Conservation (phyloP, 2,797 vertebrate genomes). For the Spatula clypeata region DNA sequence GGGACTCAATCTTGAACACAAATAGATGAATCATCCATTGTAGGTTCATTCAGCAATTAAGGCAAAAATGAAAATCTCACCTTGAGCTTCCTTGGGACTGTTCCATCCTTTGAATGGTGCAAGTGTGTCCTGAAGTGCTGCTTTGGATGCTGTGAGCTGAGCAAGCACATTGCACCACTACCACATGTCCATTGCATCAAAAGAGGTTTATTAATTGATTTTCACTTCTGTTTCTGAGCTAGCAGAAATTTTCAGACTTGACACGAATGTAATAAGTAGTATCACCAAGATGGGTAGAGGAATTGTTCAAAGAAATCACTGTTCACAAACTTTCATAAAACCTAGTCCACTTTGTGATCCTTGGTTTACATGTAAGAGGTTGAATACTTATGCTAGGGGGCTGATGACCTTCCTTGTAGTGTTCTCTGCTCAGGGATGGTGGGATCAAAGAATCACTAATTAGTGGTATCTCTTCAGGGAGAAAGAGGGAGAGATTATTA, state of each 20-base stretch:
- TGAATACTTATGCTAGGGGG: constrained; percentile 24
- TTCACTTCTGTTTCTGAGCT: neutral
- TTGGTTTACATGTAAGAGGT: neutral
- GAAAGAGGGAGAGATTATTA: neutral
- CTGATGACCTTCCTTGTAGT: constrained; percentile 25
- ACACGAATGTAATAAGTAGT: neutral
- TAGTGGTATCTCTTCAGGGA: constrained; percentile 1
- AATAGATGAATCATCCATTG: neutral
- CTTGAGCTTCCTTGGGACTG: neutral
- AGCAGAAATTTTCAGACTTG: neutral
- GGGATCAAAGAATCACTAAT: constrained; percentile 69
- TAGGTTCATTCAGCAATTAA: neutral
- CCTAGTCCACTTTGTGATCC: neutral
- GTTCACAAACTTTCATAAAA: neutral
- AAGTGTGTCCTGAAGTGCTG: neutral
- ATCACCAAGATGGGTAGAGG: neutral
- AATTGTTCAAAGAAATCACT: neutral
- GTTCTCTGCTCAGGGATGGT: neutral
- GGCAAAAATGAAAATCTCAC: neutral
- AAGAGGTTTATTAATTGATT: neutral
- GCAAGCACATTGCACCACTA: neutral
- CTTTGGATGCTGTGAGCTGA: accelerated
- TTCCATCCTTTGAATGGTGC: neutral
- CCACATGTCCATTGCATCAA: accelerated
- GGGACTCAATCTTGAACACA: neutral